These are phyloP conservation scores for Falco rusticolus DNA, from an alignment of 2,797 vertebrate species.

Conservation along the genomic window DNA sequence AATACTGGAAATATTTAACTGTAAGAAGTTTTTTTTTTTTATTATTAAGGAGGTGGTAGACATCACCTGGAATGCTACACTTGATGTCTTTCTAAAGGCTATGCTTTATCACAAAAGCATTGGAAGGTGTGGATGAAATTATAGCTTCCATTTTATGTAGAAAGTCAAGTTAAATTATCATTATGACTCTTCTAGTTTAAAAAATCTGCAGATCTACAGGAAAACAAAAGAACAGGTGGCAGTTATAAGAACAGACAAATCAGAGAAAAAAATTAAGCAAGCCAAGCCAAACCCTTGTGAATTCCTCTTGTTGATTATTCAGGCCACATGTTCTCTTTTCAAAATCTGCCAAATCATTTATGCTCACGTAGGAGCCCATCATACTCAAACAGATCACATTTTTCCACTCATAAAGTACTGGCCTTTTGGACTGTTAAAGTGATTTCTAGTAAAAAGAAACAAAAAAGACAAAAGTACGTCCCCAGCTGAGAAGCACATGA, in stretches of 20 bases:
- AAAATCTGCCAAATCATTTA: constrained; percentile 66
- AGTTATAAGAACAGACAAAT: constrained; percentile 63
- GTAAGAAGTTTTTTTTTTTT: neutral
- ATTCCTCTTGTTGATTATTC: constrained; percentile 69
- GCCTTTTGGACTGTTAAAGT: neutral
- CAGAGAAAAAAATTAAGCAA: constrained; percentile 41
- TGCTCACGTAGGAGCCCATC: constrained; percentile 11
- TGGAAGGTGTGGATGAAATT: neutral
- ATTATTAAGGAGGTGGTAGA: neutral
- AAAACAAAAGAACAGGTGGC: constrained; percentile 68
- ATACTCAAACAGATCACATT: constrained; percentile 60
- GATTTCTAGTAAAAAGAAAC: neutral
- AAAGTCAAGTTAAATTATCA: constrained; percentile 37
- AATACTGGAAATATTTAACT: neutral
- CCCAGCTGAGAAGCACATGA: accelerated
- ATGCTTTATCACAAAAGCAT: neutral
- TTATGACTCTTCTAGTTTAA: neutral
- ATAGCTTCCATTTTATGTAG: neutral
- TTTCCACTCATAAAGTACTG: neutral
- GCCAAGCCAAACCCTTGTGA: constrained; percentile 69
- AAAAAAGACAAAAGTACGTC: neutral
- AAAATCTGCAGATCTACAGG: neutral
- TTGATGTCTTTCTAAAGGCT: neutral
- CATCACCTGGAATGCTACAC: neutral
- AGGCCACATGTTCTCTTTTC: constrained; percentile 68